A percentile compares a stretch with the other conserved stretches of the same genome.
These are phyloP conservation scores for Danaus plexippus DNA, from an alignment of 1,140 invertebrate species.

Conservation along the genomic window DNA sequence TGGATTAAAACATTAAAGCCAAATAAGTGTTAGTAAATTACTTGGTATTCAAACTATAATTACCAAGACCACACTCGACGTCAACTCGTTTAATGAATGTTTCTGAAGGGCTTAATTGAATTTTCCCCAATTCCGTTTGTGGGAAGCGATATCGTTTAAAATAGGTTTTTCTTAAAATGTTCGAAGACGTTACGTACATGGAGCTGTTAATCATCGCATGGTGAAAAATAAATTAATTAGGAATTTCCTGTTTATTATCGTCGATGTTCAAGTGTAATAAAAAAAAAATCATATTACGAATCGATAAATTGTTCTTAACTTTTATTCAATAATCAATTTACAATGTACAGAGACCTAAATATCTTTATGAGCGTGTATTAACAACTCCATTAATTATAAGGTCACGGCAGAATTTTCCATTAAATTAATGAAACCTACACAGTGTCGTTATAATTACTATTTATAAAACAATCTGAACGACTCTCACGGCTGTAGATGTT, in stretches of 20 bases:
- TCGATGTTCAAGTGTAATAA: too few relatives aligned
- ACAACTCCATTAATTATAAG: constrained; percentile 1
- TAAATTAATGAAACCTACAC: constrained; percentile 39
- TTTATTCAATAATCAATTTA: too few relatives aligned
- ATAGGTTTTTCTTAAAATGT: constrained; percentile 11
- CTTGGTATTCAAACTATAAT: constrained; percentile 17
- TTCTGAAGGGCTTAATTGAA: constrained; percentile 21
- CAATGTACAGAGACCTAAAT: neutral
- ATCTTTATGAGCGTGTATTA: constrained; percentile 1
- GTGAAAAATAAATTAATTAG: too few relatives aligned
- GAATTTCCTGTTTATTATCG: too few relatives aligned
- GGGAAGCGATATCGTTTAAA: constrained; percentile 11
- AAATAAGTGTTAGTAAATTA: constrained; percentile 6
- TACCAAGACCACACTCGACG: constrained; percentile 18
- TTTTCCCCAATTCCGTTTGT: constrained; percentile 11
- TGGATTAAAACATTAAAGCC: neutral
- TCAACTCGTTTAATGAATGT: constrained; percentile 12
- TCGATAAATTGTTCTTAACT: too few relatives aligned
- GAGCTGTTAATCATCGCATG: constrained; percentile 11
- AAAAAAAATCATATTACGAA: too few relatives aligned
- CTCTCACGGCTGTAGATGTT: too few relatives aligned
- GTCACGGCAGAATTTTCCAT: constrained; percentile 1
- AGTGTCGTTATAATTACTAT: constrained; percentile 22
- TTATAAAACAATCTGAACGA: constrained; percentile 13
- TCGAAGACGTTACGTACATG: constrained; percentile 13